Evolutionary conservation across 2,888 invertebrate genomes (phyloP).

Genomic region (Nebria brevicollis): DNA sequence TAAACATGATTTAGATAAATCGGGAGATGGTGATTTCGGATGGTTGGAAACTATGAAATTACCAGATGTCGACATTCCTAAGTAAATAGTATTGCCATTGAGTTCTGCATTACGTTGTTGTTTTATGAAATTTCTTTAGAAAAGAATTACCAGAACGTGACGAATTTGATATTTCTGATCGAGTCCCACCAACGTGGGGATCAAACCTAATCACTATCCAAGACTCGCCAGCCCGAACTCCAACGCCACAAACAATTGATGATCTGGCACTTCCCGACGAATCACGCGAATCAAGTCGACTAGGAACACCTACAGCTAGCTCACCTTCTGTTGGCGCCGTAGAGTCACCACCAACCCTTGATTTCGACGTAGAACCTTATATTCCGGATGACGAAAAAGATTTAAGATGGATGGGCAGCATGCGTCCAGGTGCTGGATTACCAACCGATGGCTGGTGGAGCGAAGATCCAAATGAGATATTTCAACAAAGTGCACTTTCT

Average conservation of each 20-base stretch:
- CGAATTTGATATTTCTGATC: conserved; percentile 50
- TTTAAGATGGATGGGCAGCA: conserved; percentile 22
- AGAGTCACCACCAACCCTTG: background rate
- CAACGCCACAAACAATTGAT: background rate
- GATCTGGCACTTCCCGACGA: background rate
- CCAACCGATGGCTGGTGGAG: conserved; percentile 33
- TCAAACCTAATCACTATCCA: conserved; percentile 58
- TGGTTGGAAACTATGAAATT: background rate
- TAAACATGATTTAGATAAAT: conserved; percentile 6
- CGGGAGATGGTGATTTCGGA: background rate
- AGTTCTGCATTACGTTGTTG: background rate
- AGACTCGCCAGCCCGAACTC: conserved; percentile 47
- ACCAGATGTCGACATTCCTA: background rate
- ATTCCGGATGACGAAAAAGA: conserved; percentile 11
- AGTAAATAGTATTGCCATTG: conserved; percentile 6
- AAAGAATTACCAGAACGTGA: conserved; percentile 7
- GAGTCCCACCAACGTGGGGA: conserved; percentile 59
- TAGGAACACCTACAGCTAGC: background rate
- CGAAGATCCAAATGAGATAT: conserved; percentile 35
- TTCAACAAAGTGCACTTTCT: conserved; percentile 24
- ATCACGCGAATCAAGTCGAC: conserved; percentile 4
- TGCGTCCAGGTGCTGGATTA: conserved; percentile 23
- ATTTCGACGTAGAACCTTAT: conserved; percentile 16
- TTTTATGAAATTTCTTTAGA: conserved; percentile 14
- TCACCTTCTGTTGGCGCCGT: background rate